phyloP scores from a whole-genome alignment of 2,797 vertebrate genomes.

The Scyliorhinus canicula region DNA sequence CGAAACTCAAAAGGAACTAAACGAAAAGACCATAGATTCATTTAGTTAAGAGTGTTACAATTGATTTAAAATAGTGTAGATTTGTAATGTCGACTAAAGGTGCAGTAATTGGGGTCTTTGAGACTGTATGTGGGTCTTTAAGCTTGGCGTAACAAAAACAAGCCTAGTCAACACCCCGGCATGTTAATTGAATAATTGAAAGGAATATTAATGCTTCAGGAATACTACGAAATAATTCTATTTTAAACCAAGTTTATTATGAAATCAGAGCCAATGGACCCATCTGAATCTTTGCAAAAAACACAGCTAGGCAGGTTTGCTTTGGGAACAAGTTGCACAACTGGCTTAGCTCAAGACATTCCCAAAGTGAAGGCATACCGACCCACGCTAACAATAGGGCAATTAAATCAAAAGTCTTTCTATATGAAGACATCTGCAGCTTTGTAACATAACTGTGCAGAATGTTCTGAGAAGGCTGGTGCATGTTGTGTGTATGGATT shows the following conservation, averaged over 20 bases:
- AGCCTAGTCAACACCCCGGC: not conserved
- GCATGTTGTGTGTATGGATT: constrained; percentile 23
- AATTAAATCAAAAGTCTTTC: constrained; percentile 20
- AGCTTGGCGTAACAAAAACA: not conserved
- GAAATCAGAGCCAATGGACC: not conserved
- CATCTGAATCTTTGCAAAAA: not conserved
- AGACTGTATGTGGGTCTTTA: not conserved
- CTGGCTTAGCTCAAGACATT: not conserved
- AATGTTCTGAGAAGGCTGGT: constrained; percentile 13
- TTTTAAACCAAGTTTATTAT: not conserved
- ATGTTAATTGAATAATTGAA: not conserved
- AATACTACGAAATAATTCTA: not conserved
- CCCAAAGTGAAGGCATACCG: not conserved
- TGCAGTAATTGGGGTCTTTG: not conserved
- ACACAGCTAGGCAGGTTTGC: not conserved
- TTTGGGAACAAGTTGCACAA: not conserved
- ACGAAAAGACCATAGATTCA: not conserved
- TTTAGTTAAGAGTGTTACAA: not conserved
- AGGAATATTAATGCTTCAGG: not conserved
- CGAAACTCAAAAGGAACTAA: not conserved
- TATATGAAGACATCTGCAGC: constrained; percentile 17
- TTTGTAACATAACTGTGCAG: constrained; percentile 24
- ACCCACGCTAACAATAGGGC: not conserved
- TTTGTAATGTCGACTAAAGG: not conserved
- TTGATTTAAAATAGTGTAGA: not conserved